phyloP scores from a whole-genome alignment of 2,797 vertebrate species.

The Lycodopsis pacificus region DNA sequence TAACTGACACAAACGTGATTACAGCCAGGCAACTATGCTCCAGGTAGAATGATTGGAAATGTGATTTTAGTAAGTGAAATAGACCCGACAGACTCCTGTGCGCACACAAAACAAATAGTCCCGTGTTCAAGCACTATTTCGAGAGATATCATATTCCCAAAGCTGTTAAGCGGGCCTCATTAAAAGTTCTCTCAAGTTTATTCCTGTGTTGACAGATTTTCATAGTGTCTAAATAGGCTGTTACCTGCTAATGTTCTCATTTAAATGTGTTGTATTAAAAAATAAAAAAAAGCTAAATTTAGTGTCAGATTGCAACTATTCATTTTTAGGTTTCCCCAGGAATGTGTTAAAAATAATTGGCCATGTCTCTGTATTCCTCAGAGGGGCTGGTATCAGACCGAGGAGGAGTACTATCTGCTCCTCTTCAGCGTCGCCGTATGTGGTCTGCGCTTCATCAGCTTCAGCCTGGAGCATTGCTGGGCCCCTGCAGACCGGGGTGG shows the following conservation, averaged over 20 bases:
- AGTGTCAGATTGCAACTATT: constrained; percentile 25
- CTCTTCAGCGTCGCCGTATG: constrained; percentile 94
- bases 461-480: constrained; percentile 93
- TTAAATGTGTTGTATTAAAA: not conserved
- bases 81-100: constrained; percentile 30
- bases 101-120: not conserved
- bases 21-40: not conserved
- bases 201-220: constrained; percentile 29
- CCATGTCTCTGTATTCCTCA: constrained; percentile 64
- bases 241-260: constrained; percentile 7
- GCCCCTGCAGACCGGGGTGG: constrained; percentile 58
- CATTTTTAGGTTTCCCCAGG: not conserved
- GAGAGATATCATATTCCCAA: constrained; percentile 1
- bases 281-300: constrained; percentile 15
- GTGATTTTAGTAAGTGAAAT: constrained; percentile 14
- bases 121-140: constrained; percentile 2
- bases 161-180: constrained; percentile 29
- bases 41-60: constrained; percentile 19
- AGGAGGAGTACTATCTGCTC: constrained; percentile 92
- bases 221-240: constrained; percentile 1
- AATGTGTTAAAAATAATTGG: constrained; percentile 52
- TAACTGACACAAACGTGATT: not conserved
- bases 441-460: constrained; percentile 93
- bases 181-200: constrained; percentile 26
- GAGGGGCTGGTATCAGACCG: constrained; percentile 91